phyloP scores from a whole-genome alignment of 2,888 invertebrate species.

The Phlogophora meticulosa region DNA sequence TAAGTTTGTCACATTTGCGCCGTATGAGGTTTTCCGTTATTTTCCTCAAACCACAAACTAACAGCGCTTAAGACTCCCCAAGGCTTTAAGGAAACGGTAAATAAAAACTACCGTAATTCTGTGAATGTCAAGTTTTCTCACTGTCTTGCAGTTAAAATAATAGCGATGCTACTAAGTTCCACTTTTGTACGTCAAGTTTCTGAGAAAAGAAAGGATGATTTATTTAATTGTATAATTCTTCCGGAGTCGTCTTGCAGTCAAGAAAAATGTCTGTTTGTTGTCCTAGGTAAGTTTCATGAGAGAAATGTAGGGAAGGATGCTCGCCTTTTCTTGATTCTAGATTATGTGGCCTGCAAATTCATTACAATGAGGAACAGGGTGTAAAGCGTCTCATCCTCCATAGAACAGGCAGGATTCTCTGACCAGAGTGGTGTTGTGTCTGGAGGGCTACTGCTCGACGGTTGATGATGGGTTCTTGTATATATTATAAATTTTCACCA shows the following conservation, averaged over 20 bases:
- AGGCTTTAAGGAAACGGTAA: conserved; percentile 56
- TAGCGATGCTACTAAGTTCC: conserved; percentile 40
- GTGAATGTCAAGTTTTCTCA: conserved; percentile 60
- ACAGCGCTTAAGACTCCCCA: conserved; percentile 39
- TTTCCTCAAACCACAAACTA: conserved; percentile 50
- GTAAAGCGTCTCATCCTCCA: no score
- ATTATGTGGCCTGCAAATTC: background rate
- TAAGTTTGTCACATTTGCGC: conserved; percentile 17
- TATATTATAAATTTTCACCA: no score
- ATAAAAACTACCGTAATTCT: conserved; percentile 62
- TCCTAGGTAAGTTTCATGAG: conserved; percentile 32
- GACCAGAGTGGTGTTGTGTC: no score
- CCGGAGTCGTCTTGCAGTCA: conserved; percentile 39
- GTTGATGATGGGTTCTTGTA: no score
- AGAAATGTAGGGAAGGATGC: background rate
- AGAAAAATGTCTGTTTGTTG: conserved; percentile 50
- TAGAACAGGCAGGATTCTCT: no score
- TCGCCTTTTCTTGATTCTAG: conserved; percentile 1
- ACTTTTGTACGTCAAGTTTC: conserved; percentile 49
- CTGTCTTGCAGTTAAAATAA: conserved; percentile 54
- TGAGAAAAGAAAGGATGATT: conserved; percentile 55
- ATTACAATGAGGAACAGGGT: background rate
- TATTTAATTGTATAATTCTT: conserved; percentile 61
- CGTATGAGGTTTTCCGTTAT: no score
- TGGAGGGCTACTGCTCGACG: no score